Base-by-base conservation (phyloP, 2,888 invertebrate species). In the Nymphalis c-album region DNA sequence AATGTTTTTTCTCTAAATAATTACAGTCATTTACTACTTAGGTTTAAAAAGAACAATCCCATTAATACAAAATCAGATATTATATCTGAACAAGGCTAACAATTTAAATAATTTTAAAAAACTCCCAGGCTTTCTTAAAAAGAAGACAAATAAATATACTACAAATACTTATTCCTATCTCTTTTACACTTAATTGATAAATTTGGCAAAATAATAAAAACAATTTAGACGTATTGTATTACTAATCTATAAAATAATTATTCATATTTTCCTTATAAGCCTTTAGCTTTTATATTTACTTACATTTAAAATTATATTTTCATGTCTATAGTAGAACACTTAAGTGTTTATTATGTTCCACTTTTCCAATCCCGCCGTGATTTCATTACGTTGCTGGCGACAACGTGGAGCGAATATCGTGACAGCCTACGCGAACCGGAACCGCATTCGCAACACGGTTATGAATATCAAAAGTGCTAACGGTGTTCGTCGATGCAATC, bases 401-500 rank as follows among this genome's bases (percentile, higher is more conserved):
- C 47, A 17, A 17, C 65, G 58, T 20, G 51, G 57, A 55, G 58
- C 17, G 45, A 63, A 72, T 70, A 63, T 61, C 63, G 65, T 68
- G 64, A 70, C 71, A 70, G 64, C 73, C 70, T 64, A 74, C 69
- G 64, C 72, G 64, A 65, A 69, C 68, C 74, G 62, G 72, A 67
- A 68, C 73, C 71, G 64, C 69, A 70, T 71, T 73, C 65, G 70
- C 64, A 70, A 66, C 66, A 72, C 68, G 67, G 69, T 74, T 72
- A 73, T 78, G 78, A 82, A 83, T 81, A 83, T 78, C 77, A 76
- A 78, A 79, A 82, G 76, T 79, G 80, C 79, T 76, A 78, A 80
- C 79, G 72, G 71, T 74, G 81, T 85, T 85, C 81, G 80, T 80
- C 78, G 80, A 84, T 87, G 85, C 85, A 87, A 87, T 87, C 82